A percentile compares a stretch with the other conserved stretches of the same genome.
Conservation (phyloP, 2,888 invertebrate species). For the Cephus sareptanus region DNA sequence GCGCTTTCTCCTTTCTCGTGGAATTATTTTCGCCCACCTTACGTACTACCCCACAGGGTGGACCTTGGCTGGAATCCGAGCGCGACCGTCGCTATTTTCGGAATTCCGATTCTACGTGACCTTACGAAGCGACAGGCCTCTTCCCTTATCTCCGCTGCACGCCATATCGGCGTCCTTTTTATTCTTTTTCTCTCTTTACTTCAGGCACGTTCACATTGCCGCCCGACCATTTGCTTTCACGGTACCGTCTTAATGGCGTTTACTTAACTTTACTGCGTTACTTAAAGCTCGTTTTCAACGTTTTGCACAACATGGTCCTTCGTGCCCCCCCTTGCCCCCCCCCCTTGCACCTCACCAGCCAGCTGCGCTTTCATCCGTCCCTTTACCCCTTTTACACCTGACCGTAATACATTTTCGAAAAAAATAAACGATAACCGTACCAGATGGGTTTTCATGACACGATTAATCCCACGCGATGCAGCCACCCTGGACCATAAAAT, state of each 20-base stretch:
- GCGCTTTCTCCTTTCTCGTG: neutral
- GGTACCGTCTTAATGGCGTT: neutral
- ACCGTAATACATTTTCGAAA: no score
- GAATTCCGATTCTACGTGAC: slow-evolving; percentile 6
- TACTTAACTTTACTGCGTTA: neutral
- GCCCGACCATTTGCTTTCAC: neutral
- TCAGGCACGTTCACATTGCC: neutral
- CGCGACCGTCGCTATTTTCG: slow-evolving; percentile 16
- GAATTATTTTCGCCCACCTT: neutral
- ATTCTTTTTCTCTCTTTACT: neutral
- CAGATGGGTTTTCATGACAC: neutral
- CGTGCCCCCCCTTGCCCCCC: no score
- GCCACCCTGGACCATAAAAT: neutral
- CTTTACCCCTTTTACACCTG: no score
- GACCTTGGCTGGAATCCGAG: slow-evolving; percentile 4
- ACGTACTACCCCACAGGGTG: neutral
- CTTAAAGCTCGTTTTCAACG: neutral
- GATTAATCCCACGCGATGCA: neutral
- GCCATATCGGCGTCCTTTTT: neutral
- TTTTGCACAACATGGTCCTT: neutral
- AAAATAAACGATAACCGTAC: neutral
- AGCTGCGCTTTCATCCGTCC: no score
- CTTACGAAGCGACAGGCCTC: neutral
- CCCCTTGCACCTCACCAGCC: no score
- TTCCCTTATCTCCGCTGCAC: neutral